Percentiles rank a stretch among this genome's conserved stretches.
phyloP scores from a whole-genome alignment of 2,888 invertebrate species.

The Drosophila algonquin region DNA sequence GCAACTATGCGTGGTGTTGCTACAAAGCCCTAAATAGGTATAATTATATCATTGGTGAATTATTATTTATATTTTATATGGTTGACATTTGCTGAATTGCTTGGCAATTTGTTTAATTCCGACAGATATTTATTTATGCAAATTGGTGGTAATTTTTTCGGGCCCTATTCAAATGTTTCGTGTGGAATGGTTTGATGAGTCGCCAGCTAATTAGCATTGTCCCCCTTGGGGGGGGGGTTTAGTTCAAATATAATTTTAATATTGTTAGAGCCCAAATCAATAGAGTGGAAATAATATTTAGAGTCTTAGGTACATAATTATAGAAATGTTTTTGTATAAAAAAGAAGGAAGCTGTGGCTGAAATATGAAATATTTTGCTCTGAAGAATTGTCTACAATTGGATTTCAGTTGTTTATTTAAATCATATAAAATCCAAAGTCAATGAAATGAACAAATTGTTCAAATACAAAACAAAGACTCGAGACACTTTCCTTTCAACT shows the following conservation, averaged over 20 bases:
- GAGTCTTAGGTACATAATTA: conserved; percentile 14
- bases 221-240: conserved; percentile 12
- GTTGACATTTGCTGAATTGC: conserved; percentile 35
- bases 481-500: conserved; percentile 7
- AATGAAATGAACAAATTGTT: conserved; percentile 7
- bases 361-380: background rate
- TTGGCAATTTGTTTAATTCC: conserved; percentile 59
- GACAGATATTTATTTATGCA: conserved; percentile 51
- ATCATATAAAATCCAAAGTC: conserved; percentile 6
- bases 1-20: conserved; percentile 17
- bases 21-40: conserved; percentile 42
- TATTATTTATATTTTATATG: conserved; percentile 26
- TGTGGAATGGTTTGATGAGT: conserved; percentile 39
- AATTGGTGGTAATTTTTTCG: conserved; percentile 56
- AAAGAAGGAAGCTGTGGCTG: conserved; percentile 7
- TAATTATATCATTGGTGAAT: conserved; percentile 39
- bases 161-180: conserved; percentile 24
- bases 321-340: conserved; percentile 13
- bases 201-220: conserved; percentile 36
- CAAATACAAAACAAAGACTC: no score
- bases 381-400: background rate
- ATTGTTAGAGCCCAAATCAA: background rate
- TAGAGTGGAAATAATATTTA: conserved; percentile 14
- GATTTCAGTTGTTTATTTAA: background rate
- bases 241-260: background rate